Percentiles rank a stretch among this genome's conserved stretches.
These are phyloP conservation scores for Patella caerulea DNA, from an alignment of 2,888 invertebrate genomes.

Conservation along the genomic window DNA sequence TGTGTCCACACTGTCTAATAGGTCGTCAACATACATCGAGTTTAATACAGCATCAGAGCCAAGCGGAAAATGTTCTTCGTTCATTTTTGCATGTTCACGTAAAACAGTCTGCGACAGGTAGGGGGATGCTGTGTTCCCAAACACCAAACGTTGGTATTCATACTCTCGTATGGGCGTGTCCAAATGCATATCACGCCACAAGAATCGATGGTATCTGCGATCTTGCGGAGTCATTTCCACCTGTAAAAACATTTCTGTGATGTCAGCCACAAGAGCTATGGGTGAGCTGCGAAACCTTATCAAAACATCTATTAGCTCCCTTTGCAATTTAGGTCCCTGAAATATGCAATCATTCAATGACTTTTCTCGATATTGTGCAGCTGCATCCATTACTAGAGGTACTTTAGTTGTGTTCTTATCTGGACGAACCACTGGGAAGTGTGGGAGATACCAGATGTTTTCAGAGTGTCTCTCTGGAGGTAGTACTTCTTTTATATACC, in stretches of 20 bases:
- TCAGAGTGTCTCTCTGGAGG: background rate
- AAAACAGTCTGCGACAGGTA: background rate
- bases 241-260: background rate
- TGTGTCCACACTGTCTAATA: background rate
- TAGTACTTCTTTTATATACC: background rate
- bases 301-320: background rate
- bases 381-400: background rate
- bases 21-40: background rate
- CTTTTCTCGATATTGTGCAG: background rate
- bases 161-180: background rate
- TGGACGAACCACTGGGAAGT: background rate
- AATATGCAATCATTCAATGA: background rate
- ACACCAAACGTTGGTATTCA: background rate
- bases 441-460: background rate
- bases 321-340: background rate
- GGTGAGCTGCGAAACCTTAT: background rate
- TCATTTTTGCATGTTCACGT: background rate
- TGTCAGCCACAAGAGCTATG: background rate
- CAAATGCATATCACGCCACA: background rate
- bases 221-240: background rate
- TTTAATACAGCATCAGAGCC: background rate
- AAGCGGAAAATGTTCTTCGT: background rate
- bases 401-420: slow-evolving; percentile 8
- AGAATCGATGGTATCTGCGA: background rate
- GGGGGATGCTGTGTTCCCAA: background rate